phyloP scores from a whole-genome alignment of 2,888 invertebrate species.

The Encarsia formosa region DNA sequence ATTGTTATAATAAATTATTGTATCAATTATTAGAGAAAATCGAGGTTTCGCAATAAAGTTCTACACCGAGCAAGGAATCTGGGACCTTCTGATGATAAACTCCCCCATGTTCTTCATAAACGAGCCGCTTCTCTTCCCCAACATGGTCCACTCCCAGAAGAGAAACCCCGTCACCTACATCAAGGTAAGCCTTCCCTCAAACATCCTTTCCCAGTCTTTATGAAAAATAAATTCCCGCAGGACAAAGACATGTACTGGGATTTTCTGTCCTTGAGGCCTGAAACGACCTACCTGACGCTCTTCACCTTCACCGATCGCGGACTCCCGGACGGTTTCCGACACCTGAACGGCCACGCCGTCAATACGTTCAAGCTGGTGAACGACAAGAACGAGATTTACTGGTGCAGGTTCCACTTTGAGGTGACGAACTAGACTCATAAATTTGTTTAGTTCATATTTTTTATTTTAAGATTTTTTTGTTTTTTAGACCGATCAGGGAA shows the following conservation, averaged over 20 bases:
- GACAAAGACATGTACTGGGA: constrained; percentile 97
- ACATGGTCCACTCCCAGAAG: constrained; percentile 95
- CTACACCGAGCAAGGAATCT: constrained; percentile 87
- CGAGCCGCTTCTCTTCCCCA: constrained; percentile 86
- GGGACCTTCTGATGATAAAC: constrained; percentile 92
- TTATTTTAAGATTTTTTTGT: no score
- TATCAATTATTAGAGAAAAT: constrained; percentile 66
- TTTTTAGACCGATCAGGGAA: constrained; percentile 73
- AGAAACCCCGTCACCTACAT: constrained; percentile 90
- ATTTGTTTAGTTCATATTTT: background rate
- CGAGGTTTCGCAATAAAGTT: constrained; percentile 92
- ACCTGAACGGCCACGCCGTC: constrained; percentile 94
- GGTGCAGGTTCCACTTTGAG: constrained; percentile 92
- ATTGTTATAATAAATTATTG: no score
- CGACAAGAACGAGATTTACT: constrained; percentile 67
- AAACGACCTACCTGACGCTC: constrained; percentile 77
- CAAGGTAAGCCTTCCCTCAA: no score
- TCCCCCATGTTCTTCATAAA: constrained; percentile 91
- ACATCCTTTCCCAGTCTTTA: no score
- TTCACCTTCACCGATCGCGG: constrained; percentile 90
- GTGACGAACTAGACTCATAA: constrained; percentile 39
- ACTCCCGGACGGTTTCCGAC: constrained; percentile 85
- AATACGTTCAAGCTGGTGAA: constrained; percentile 92
- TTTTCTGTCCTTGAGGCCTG: constrained; percentile 83
- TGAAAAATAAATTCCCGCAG: constrained; percentile 37